Evolutionary conservation across 2,113 vertebrate species (phyloP), one percentile per base, ranked within the genome.

Genomic region (Pavo muticus): DNA sequence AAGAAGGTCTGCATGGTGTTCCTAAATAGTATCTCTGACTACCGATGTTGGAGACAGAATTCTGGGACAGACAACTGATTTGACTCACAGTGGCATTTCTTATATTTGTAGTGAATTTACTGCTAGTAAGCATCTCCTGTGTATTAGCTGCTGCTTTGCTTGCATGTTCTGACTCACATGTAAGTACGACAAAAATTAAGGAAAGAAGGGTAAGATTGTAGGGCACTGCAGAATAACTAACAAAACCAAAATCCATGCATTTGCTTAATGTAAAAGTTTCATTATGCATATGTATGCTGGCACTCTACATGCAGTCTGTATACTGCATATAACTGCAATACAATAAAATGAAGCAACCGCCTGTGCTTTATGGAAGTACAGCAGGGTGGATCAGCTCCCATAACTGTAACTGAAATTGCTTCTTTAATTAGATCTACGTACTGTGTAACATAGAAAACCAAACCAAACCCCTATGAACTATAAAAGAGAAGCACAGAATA

Each of bases 201-300:
- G 20, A 84, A 80, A 72, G 45, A 77, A 78, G 3, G 14, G n/a
- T 56, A 61, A 42, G 23, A 18, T 75, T 45, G 68, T 27, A 54
- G 16, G 1, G 2, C 60, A 72, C 25, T 64, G 24, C 24, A 85
- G 35, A 60, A 85, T 85, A 93, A 23, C 2, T 27, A 29, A 44
- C 8, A 59, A 5, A 2, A 72, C 68, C 6, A 10, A 72, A 79
- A 75, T n/a, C 14, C 0, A 15, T 37, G 32, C 0, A 0, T 54
- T 85, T 68, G 65, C 18, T 21, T 71, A 59, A 68, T 50, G 60
- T 30, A 59, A 71, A 93, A 92, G 16, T 14, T 47, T 65, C 5
- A 68, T 27, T 59, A 17, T 42, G 9, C 13, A 59, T 4, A 19
- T 27, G 11, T 59, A 54, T 63, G 15, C 21, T 32, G 3, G 13